phyloP scores from a whole-genome alignment of 2,113 vertebrate species.

The Etheostoma cragini region DNA sequence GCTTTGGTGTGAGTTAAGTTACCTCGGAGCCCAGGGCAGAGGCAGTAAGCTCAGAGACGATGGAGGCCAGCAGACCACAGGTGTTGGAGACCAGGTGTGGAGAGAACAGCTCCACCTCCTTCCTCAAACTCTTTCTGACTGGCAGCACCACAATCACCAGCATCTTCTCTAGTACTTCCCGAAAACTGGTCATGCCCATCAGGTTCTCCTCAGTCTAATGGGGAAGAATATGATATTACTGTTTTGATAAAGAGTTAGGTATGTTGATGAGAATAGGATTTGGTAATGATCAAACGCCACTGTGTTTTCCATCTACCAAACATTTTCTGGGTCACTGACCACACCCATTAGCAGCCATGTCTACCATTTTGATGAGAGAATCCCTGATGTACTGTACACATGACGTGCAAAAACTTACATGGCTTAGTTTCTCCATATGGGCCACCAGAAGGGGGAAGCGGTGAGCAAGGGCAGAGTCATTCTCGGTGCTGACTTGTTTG shows the following conservation, averaged over 20 bases:
- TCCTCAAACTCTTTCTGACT: slow-evolving; percentile 94
- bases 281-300: neutral
- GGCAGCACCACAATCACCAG: slow-evolving; percentile 97
- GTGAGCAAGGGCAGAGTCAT: slow-evolving; percentile 95
- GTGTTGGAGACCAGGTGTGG: slow-evolving; percentile 97
- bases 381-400: neutral
- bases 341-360: neutral
- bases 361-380: slow-evolving; percentile 9
- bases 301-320: neutral
- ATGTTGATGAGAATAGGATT: neutral
- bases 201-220: slow-evolving; percentile 96
- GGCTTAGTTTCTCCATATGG: slow-evolving; percentile 98
- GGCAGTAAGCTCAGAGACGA: slow-evolving; percentile 97
- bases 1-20: slow-evolving; percentile 14
- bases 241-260: neutral
- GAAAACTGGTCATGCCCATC: slow-evolving; percentile 97
- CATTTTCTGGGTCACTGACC: neutral
- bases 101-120: slow-evolving; percentile 96
- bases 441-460: slow-evolving; percentile 97
- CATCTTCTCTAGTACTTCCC: slow-evolving; percentile 98
- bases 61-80: slow-evolving; percentile 95
- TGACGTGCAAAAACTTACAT: slow-evolving; percentile 82
- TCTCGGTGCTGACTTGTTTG: slow-evolving; percentile 98
- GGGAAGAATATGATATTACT: neutral
- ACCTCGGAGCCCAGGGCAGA: slow-evolving; percentile 98